Base-by-base conservation (phyloP, 2,888 invertebrate species). In the Nomada fabriciana region DNA sequence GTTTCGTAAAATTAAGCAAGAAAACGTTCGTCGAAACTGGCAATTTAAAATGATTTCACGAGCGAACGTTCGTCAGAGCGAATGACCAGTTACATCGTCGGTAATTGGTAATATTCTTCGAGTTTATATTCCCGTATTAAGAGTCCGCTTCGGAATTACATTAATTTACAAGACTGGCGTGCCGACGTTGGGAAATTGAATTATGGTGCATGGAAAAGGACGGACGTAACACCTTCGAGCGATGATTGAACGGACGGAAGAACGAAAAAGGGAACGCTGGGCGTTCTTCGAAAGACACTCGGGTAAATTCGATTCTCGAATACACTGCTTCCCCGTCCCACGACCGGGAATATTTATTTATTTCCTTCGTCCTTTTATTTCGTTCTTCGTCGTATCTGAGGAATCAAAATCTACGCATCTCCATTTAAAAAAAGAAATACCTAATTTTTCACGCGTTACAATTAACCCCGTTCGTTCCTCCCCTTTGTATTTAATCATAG, bases 401-500 rank as follows among this genome's bases (percentile, higher is more conserved):
- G 7, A 69, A 61, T 36, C 36, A 23, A 53, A 75, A 69, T 20
- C 43, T 11, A 50, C 68, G 13, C 20, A 29, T 67, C 36, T 36
- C 36, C 29, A 0, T 15, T 9, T 15, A 20, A 29, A 23, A 29
- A 23, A 64, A 29, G 25, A 42, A 23, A 7, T 20, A 20, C 59
- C 70, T 23, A 4, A 36, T 70, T 47, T 50, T 53, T 52, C 2
- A 61, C 0, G 2, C 20, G 29, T 2, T 47, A 67, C 47, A 78
- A 80, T 71, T 76, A 18, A n/a, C 20, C 23, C 11, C 53, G 20
- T 61, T 70, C 25, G 78, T 86, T 76, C 84, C 80, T 59, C 18
- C 83, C 82, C 80, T 83, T 83, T 84, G 78, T 53, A 50, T 57
- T 69, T 73, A 67, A 68, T 43, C 67, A 29, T 57, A 67, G 65